Percentiles rank a stretch among this genome's conserved stretches.
Conservation (phyloP, 1,140 invertebrate species). For the Leptopilina boulardi region DNA sequence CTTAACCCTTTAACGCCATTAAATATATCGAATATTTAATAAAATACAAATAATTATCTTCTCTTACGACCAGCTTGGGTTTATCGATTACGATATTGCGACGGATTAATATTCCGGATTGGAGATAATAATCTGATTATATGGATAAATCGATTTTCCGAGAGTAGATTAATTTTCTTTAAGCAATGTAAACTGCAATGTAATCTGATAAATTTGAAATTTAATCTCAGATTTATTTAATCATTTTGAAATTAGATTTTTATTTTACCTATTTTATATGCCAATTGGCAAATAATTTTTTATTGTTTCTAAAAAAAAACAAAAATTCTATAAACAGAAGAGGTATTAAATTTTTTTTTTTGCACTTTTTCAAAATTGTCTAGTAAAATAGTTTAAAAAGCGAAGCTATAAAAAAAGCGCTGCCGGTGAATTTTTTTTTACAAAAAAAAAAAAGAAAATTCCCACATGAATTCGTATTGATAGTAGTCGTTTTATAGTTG, state of each 20-base stretch:
- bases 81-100: constrained; percentile 12
- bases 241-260: not conserved
- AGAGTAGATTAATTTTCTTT: constrained; percentile 18
- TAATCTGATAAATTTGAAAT: constrained; percentile 15
- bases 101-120: constrained; percentile 6
- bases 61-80: not conserved
- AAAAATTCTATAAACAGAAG: too few relatives aligned
- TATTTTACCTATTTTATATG: too few relatives aligned
- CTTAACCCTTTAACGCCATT: not conserved
- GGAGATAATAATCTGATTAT: constrained; percentile 17
- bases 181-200: not conserved
- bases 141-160: constrained; percentile 2
- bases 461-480: not conserved
- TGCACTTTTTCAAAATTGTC: too few relatives aligned
- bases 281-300: too few relatives aligned
- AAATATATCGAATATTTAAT: not conserved
- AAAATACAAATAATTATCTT: constrained; percentile 7
- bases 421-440: too few relatives aligned
- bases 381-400: too few relatives aligned
- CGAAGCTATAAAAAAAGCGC: too few relatives aligned
- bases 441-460: not conserved
- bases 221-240: not conserved
- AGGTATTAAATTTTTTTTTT: too few relatives aligned
- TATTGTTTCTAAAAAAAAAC: too few relatives aligned
- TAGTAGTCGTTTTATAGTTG: not conserved